Percentiles rank a stretch among this genome's conserved stretches.
Conservation (phyloP, 2,113 vertebrate species). For the Odontesthes bonariensis region DNA sequence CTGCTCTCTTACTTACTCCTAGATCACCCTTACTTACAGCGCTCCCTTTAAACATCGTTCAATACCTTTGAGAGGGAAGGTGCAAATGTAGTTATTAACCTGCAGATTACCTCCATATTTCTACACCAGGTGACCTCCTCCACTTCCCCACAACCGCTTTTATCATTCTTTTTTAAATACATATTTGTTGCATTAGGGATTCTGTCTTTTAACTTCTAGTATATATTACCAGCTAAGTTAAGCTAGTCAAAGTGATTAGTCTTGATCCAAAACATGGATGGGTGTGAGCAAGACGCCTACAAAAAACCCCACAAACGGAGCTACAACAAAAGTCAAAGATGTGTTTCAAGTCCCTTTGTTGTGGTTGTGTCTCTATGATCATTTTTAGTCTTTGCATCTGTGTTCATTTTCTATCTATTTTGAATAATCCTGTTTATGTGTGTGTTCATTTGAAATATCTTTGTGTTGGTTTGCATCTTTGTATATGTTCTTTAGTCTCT, state of each 20-base stretch:
- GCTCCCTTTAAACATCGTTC: conserved; percentile 49
- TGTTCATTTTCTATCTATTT: too few species aligned
- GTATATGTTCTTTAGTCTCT: too few species aligned
- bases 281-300: too few species aligned
- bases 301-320: too few species aligned
- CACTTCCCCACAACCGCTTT: not conserved
- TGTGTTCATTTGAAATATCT: too few species aligned
- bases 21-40: conserved; percentile 78
- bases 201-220: not conserved
- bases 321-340: too few species aligned
- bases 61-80: conserved; percentile 45
- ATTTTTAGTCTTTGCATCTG: too few species aligned
- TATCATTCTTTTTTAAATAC: not conserved
- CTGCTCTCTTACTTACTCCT: conserved; percentile 81
- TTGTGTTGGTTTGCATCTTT: too few species aligned
- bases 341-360: too few species aligned
- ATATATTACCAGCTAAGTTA: not conserved
- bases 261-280: not conserved
- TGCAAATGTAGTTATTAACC: conserved; percentile 52
- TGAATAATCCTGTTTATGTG: too few species aligned
- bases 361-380: too few species aligned
- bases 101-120: conserved; percentile 32
- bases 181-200: not conserved
- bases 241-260: not conserved
- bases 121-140: not conserved